Percentiles rank a stretch among this genome's conserved stretches.
These are phyloP conservation scores for Oreochromis spilurus DNA, from an alignment of 2,113 vertebrate species.

Conservation along the genomic window DNA sequence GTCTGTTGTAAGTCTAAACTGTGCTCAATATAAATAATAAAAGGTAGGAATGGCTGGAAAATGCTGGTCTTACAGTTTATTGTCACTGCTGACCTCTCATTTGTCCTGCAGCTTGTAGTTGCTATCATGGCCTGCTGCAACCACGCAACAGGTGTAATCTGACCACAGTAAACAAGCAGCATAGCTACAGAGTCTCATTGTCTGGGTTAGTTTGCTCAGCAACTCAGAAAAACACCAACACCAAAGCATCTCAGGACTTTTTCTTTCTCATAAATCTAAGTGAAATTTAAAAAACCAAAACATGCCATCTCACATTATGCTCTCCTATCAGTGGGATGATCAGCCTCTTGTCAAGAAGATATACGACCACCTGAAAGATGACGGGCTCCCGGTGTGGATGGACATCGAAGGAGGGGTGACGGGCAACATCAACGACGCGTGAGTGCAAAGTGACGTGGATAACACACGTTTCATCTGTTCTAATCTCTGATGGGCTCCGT, in stretches of 20 bases:
- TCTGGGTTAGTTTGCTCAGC: background rate
- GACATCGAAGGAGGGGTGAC: slow-evolving; percentile 55
- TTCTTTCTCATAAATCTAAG: background rate
- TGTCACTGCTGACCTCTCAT: background rate
- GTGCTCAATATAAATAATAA: background rate
- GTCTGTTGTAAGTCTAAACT: background rate
- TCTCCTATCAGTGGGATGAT: slow-evolving; percentile 58
- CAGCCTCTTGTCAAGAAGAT: slow-evolving; percentile 50
- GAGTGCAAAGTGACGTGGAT: background rate
- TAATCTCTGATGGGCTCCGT: background rate
- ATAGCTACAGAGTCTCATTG: background rate
- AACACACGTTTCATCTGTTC: background rate
- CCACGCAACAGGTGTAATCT: slow-evolving; percentile 39
- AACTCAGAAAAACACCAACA: background rate
- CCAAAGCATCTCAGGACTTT: background rate
- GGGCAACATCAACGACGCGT: slow-evolving; percentile 53
- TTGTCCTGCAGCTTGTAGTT: background rate
- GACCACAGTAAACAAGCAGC: slow-evolving; percentile 23
- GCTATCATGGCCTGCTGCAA: background rate
- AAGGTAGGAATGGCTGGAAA: background rate
- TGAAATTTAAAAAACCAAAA: background rate
- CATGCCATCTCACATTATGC: slow-evolving; percentile 47
- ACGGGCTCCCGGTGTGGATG: slow-evolving; percentile 56
- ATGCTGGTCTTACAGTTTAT: background rate
- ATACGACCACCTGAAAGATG: slow-evolving; percentile 23